Evolutionary conservation across 1,140 invertebrate species (phyloP).

Genomic region (Drosophila aff.): DNA sequence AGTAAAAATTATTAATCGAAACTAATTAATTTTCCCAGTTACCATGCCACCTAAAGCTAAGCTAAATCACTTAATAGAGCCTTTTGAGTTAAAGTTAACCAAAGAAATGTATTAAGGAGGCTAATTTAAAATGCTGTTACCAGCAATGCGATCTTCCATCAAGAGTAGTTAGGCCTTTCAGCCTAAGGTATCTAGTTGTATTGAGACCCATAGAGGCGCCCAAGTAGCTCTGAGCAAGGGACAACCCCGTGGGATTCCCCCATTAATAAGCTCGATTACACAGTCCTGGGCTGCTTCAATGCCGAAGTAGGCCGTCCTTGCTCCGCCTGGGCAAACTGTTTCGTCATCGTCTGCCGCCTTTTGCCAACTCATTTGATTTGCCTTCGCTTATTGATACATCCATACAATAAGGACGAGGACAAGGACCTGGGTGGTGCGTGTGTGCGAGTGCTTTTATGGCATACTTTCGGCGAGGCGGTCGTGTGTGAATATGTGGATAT

Average conservation of each 20-base stretch:
- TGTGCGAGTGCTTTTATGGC: conserved; percentile 73
- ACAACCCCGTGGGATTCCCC: conserved; percentile 8
- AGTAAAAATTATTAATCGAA: too few species aligned
- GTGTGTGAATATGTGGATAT: conserved; percentile 80
- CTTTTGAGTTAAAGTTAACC: not conserved
- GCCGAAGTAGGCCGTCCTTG: conserved; percentile 19
- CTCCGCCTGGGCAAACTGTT: conserved; percentile 13
- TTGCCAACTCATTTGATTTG: conserved; percentile 81
- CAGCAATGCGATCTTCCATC: not conserved
- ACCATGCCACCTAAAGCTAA: too few species aligned
- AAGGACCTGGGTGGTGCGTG: conserved; percentile 17
- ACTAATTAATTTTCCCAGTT: too few species aligned
- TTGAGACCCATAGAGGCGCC: conserved; percentile 16
- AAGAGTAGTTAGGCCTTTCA: not conserved
- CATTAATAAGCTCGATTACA: conserved; percentile 75
- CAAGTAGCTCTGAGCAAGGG: conserved; percentile 11
- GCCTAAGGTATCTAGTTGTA: not conserved
- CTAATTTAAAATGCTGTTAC: not conserved
- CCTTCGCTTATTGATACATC: conserved; percentile 71
- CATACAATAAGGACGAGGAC: conserved; percentile 7
- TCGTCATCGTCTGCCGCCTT: conserved; percentile 60
- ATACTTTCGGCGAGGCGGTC: conserved; percentile 68
- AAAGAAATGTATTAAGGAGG: not conserved
- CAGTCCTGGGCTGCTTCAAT: conserved; percentile 53
- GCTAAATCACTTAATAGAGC: not conserved